Base-by-base conservation (phyloP, 2,888 invertebrate species). In the Watsonalla binaria region DNA sequence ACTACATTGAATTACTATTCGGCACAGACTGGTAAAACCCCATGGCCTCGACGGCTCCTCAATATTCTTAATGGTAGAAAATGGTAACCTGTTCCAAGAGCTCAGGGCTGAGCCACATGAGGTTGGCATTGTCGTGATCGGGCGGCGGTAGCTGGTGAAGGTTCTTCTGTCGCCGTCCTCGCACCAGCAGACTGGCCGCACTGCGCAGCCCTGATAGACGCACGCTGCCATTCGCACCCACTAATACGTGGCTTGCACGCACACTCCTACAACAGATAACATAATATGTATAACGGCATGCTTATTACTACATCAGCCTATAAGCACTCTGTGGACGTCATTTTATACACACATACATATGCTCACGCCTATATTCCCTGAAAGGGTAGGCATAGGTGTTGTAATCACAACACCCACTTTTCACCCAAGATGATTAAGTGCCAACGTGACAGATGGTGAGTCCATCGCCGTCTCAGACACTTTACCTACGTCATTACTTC, bases 41-140 rank as follows among this genome's bases (percentile, higher is more conserved):
- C 7, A 11, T 5, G 42, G 42, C 7, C 42, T 2, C 42, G 2
- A 2, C 42, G 5, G 5, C 7, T 42, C 42, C 4, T 4, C 5
- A 11, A 6, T 45, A 9, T 45, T 13, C 13, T 2, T 24, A 11
- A 47, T n/a, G 6, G 14, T 15, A 15, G 15, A 39, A 11, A 9
- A 46, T 53, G 50, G 51, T 61, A 63, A 94, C 94, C 92, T 98
- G 98, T 83, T 96, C 95, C 46, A 98, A 85, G 8, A 98, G 87
- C 81, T 98, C 98, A 0, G 98, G 98, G 71, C 98, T 97, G 11
- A 97, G 92, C 97, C 98, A 98, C 84, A 96, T 96, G 6, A 98
- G 87, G 60, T 92, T 92, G 11, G 85, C 82, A 72, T 95, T 95
- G 58, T 93, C 92, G 34, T 92, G 87, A 55, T 95, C 94, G 2